These are phyloP conservation scores for Rhingia campestris DNA, from an alignment of 2,888 invertebrate species.

Conservation along the genomic window DNA sequence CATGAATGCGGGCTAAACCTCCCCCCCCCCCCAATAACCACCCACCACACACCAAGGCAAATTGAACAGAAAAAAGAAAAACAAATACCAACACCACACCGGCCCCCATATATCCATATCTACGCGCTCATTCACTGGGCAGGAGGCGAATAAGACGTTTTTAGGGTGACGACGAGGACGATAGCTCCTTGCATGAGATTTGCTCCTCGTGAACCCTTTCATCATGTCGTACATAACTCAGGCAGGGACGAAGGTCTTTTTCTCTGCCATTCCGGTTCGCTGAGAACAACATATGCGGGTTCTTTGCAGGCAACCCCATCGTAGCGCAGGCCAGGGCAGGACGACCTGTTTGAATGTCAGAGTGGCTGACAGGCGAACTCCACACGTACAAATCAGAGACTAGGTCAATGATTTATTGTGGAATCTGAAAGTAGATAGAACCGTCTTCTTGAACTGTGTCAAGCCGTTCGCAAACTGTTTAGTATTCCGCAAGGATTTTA, in stretches of 20 bases:
- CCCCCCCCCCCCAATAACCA: not conserved
- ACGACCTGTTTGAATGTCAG: slow-evolving; percentile 72
- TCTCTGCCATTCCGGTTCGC: slow-evolving; percentile 24
- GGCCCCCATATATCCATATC: not conserved
- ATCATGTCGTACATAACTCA: slow-evolving; percentile 61
- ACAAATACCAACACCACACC: slow-evolving; percentile 14
- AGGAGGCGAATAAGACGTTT: slow-evolving; percentile 41
- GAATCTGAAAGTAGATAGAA: slow-evolving; percentile 64
- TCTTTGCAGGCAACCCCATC: slow-evolving; percentile 26
- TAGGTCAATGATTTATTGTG: slow-evolving; percentile 73
- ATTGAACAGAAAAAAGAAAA: slow-evolving; percentile 36
- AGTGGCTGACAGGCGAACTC: slow-evolving; percentile 69
- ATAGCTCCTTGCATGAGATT: slow-evolving; percentile 48
- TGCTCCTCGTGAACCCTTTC: slow-evolving; percentile 67
- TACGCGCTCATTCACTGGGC: slow-evolving; percentile 10
- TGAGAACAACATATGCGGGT: slow-evolving; percentile 54
- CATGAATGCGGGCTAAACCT: slow-evolving; percentile 6
- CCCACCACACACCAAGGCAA: slow-evolving; percentile 13
- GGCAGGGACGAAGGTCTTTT: slow-evolving; percentile 11
- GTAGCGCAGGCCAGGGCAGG: not conserved
- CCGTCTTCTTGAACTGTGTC: slow-evolving; percentile 70
- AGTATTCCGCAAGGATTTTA: slow-evolving; percentile 70
- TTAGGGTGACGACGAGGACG: slow-evolving; percentile 34
- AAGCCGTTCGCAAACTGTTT: slow-evolving; percentile 72
- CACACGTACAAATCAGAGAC: slow-evolving; percentile 73